Conservation (phyloP, 2,888 invertebrate species). For the Dryomyza anilis region DNA sequence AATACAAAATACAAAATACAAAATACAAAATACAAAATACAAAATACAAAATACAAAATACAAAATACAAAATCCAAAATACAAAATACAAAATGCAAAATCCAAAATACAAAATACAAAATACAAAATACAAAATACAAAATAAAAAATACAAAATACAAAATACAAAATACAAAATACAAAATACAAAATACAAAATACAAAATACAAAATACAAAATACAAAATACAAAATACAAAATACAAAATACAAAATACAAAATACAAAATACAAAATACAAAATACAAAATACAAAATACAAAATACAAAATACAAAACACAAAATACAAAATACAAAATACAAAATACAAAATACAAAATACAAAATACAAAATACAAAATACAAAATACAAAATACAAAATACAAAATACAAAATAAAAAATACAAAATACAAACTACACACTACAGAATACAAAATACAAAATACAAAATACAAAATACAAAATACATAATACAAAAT, state of each 20-base stretch:
- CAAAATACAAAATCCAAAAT: no score
- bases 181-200: neutral
- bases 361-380: neutral
- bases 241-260: neutral
- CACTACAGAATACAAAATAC: neutral
- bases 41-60: neutral
- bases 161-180: neutral
- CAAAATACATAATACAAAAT: neutral
- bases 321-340: no score
- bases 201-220: neutral
- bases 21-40: no score
- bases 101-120: neutral
- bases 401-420: neutral
- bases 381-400: neutral
- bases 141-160: neutral
- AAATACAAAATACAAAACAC: neutral
- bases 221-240: no score
- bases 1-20: neutral
- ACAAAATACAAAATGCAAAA: neutral
- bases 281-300: neutral
- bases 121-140: no score
- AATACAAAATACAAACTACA: neutral
- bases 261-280: neutral
- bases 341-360: neutral
- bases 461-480: neutral